Conservation (phyloP, 2,888 invertebrate genomes). For the Limulus polyphemus region DNA sequence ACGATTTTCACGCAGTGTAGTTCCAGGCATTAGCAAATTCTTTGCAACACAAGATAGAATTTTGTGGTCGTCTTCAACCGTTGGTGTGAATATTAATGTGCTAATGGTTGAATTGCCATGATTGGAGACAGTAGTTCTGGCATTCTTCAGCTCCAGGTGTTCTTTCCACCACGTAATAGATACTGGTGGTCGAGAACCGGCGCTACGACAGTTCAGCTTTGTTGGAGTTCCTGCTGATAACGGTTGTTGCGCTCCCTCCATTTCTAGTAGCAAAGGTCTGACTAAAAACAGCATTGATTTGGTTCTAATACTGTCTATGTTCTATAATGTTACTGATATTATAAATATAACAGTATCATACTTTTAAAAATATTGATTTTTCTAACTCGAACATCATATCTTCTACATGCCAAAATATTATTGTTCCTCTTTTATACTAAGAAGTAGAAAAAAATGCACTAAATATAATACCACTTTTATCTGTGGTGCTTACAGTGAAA, state of each 20-base stretch:
- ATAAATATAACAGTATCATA: too few species aligned
- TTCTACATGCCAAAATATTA: too few species aligned
- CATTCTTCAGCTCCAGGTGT: slow-evolving; percentile 12
- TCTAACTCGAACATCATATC: too few species aligned
- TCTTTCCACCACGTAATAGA: slow-evolving; percentile 28
- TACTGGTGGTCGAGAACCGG: slow-evolving; percentile 29
- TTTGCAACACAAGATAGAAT: slow-evolving; percentile 25
- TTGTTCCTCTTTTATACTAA: too few species aligned
- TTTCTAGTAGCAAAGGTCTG: slow-evolving; percentile 25
- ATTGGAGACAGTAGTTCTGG: slow-evolving; percentile 14
- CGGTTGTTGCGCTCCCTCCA: slow-evolving; percentile 23
- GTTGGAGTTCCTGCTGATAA: slow-evolving; percentile 25
- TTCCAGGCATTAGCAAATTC: slow-evolving; percentile 24
- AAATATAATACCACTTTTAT: too few species aligned
- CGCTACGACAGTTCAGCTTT: slow-evolving; percentile 25
- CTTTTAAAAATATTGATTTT: too few species aligned
- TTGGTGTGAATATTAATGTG: slow-evolving; percentile 20
- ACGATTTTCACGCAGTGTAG: slow-evolving; percentile 25
- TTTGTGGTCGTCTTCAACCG: slow-evolving; percentile 26
- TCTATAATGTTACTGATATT: too few species aligned
- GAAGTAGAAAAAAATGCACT: too few species aligned
- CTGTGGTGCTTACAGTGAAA: too few species aligned
- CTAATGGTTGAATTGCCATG: slow-evolving; percentile 24
- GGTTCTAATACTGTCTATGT: too few species aligned
- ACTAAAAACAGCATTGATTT: slow-evolving; percentile 16